Evolutionary conservation across 2,113 vertebrate genomes (phyloP), one percentile per base, ranked within the genome.

Genomic region (Agapornis roseicollis): DNA sequence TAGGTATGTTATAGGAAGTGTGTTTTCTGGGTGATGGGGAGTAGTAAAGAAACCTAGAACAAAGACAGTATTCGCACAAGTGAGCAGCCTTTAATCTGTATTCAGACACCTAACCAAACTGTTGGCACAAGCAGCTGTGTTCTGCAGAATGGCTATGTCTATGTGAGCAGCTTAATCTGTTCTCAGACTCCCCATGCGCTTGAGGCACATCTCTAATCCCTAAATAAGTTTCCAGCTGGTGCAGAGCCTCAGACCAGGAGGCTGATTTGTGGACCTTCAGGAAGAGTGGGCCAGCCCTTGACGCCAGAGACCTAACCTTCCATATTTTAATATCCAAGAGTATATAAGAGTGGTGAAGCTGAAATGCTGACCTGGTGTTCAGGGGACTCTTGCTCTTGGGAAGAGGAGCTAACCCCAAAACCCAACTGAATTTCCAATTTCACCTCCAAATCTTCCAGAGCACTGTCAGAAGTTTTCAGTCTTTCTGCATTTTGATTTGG

Each of bases 1-100:
- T 14, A 12, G 37, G 6, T 35, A 22, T 7, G 25, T 55, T 49
- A 65, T 65, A 29, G 50, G 19, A 17, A 74, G 7, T 0, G 0
- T 10, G 29, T 18, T 52, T n/a, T 39, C 47, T 77, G 33, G 28
- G 8, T 64, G 58, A 7, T 31, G 24, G 10, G 10, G 1, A 2
- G 11, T 2, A 2, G 56, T 61, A n/a, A 53, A 72, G 49, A 65
- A 60, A 31, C 47, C 23, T 10, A 2, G 13, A 65, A 61, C 41
- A 73, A 71, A 68, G 77, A 11, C 27, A 35, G 0, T 13, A 46
- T 53, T 71, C 52, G 33, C 52, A 52, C 17, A 74, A 76, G 37
- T 9, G 24, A 49, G 13, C 10, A 4, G 50, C 60, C 80, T 74
- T 85, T 63, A 63, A 33, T 79, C 33, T 64, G 19, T 31, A 25